phyloP scores from a whole-genome alignment of 2,113 vertebrate species.

The Upupa epops region DNA sequence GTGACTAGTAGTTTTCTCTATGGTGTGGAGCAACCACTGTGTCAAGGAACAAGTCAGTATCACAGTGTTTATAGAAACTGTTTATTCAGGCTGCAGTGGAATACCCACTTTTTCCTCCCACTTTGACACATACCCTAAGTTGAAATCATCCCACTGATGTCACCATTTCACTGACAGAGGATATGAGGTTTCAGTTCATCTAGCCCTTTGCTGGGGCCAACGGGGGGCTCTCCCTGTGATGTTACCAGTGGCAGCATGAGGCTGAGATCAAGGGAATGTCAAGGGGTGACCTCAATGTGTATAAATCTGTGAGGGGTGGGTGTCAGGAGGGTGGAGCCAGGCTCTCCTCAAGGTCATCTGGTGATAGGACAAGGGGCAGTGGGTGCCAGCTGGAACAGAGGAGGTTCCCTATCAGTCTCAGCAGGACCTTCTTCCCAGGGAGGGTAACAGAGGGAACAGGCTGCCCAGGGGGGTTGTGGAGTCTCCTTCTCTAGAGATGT shows the following conservation, averaged over 20 bases:
- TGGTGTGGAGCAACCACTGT: too few relatives aligned
- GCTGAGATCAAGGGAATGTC: neutral
- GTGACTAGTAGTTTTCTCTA: neutral
- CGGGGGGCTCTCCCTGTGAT: accelerated
- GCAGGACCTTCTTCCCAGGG: too few relatives aligned
- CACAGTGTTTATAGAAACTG: neutral
- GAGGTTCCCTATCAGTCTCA: too few relatives aligned
- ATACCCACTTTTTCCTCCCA: neutral
- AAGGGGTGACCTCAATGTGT: too few relatives aligned
- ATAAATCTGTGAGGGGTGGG: too few relatives aligned
- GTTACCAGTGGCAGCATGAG: neutral
- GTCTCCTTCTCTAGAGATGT: too few relatives aligned
- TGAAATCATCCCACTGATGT: neutral
- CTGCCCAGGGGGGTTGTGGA: too few relatives aligned
- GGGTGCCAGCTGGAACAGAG: too few relatives aligned
- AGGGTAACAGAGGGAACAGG: too few relatives aligned
- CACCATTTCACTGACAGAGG: neutral
- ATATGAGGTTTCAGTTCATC: neutral
- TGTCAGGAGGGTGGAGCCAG: too few relatives aligned
- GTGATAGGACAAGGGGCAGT: too few relatives aligned
- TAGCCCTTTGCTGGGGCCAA: neutral
- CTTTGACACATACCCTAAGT: accelerated
- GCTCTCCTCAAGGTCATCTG: too few relatives aligned
- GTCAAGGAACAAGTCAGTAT: accelerated
- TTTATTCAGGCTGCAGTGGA: neutral